Conservation (phyloP, 2,797 vertebrate species). For the Oreochromis mossambicus region DNA sequence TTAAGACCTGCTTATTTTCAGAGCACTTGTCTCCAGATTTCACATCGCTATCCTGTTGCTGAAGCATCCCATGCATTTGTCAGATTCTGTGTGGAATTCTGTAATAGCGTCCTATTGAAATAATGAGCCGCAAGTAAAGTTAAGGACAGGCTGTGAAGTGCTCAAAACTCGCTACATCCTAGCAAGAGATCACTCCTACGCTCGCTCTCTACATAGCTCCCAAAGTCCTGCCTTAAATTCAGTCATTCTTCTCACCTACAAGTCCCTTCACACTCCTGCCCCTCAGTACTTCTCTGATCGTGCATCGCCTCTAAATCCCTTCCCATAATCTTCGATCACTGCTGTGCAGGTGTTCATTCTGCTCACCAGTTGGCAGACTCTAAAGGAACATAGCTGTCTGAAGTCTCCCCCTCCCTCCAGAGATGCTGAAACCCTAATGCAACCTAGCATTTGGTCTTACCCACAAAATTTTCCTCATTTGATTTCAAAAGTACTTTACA, state of each 20-base stretch:
- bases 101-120: background rate
- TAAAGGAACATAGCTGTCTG: background rate
- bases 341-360: background rate
- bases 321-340: background rate
- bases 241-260: background rate
- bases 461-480: background rate
- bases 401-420: background rate
- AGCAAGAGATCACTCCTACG: background rate
- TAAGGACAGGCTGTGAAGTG: background rate
- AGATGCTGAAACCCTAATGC: background rate
- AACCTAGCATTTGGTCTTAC: background rate
- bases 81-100: background rate
- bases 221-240: background rate
- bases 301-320: background rate
- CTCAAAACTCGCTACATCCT: background rate
- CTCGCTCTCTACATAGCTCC: background rate
- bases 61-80: background rate
- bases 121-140: background rate
- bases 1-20: background rate
- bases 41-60: background rate
- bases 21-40: background rate
- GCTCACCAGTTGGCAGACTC: background rate
- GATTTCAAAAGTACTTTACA: background rate
- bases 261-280: background rate
- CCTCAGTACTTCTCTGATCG: background rate